Conservation (phyloP, 1,140 invertebrate species). For the Drosophila virilis region DNA sequence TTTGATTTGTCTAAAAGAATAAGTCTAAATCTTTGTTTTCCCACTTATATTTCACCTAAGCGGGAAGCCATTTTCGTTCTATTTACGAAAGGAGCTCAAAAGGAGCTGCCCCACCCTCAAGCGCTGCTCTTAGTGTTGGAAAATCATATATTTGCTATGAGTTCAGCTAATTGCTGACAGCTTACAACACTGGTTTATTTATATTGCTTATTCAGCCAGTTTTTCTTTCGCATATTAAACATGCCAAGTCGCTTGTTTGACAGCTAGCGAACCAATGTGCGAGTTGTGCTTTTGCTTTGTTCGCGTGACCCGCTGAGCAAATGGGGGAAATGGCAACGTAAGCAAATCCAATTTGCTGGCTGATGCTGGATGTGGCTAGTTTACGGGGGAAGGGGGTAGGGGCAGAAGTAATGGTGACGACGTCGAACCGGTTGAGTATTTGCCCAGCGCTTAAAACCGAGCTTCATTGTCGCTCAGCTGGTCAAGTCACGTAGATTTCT, state of each 20-base stretch:
- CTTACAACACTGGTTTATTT: no score
- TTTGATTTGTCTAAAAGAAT: neutral
- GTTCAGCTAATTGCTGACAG: no score
- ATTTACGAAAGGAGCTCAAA: no score
- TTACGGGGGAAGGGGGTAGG: neutral
- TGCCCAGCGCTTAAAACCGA: slow-evolving; percentile 10
- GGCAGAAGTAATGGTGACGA: neutral
- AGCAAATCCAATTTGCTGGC: slow-evolving; percentile 46
- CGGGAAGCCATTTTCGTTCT: no score
- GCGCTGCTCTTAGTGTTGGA: no score
- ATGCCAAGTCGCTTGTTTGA: neutral
- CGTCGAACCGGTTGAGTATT: slow-evolving; percentile 44
- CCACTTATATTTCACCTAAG: no score
- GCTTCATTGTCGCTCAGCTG: slow-evolving; percentile 29
- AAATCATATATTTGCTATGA: no score
- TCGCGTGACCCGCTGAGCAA: slow-evolving; percentile 51
- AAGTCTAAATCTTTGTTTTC: no score
- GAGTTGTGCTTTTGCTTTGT: slow-evolving; percentile 34
- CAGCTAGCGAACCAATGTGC: slow-evolving; percentile 30
- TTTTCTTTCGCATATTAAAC: neutral
- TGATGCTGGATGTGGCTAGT: slow-evolving; percentile 21
- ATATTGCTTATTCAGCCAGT: no score
- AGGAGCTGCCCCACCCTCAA: no score
- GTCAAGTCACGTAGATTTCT: slow-evolving; percentile 45
- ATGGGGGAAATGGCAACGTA: slow-evolving; percentile 41